Percentiles rank a stretch among this genome's conserved stretches.
These are phyloP conservation scores for Leontopithecus rosalia DNA, from an alignment of 2,797 vertebrate species.

Conservation along the genomic window DNA sequence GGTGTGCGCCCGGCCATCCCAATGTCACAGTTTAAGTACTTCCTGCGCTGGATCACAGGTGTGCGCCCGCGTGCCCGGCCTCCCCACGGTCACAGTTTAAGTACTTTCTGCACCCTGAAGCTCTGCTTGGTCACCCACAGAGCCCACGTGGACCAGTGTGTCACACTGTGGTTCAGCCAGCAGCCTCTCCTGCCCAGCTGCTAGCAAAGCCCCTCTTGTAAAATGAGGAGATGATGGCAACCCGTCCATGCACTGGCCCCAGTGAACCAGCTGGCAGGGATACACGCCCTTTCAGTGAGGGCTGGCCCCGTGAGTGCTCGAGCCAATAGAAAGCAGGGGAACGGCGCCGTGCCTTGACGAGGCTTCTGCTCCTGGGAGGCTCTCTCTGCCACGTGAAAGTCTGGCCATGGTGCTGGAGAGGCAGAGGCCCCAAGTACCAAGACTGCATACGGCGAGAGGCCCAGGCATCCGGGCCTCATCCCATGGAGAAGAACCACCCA, in stretches of 20 bases:
- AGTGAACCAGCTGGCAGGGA: background rate
- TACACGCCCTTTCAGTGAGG: background rate
- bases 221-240: background rate
- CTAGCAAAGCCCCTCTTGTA: background rate
- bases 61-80: fast-evolving
- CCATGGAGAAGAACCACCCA: too few species aligned
- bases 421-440: too few species aligned
- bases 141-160: fast-evolving
- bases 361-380: background rate
- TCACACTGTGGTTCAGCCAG: fast-evolving
- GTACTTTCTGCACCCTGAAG: too few species aligned
- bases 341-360: fast-evolving
- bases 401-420: fast-evolving
- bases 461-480: background rate
- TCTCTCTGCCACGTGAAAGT: too few species aligned
- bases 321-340: background rate
- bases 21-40: too few species aligned
- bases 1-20: too few species aligned
- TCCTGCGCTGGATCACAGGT: too few species aligned
- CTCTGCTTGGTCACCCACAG: background rate
- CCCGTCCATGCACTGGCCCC: background rate
- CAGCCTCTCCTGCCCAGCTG: fast-evolving
- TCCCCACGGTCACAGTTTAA: fast-evolving
- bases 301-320: background rate
- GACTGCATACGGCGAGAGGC: too few species aligned